Evolutionary conservation across 2,888 invertebrate genomes (phyloP).

Genomic region (Ectemnius continuus): DNA sequence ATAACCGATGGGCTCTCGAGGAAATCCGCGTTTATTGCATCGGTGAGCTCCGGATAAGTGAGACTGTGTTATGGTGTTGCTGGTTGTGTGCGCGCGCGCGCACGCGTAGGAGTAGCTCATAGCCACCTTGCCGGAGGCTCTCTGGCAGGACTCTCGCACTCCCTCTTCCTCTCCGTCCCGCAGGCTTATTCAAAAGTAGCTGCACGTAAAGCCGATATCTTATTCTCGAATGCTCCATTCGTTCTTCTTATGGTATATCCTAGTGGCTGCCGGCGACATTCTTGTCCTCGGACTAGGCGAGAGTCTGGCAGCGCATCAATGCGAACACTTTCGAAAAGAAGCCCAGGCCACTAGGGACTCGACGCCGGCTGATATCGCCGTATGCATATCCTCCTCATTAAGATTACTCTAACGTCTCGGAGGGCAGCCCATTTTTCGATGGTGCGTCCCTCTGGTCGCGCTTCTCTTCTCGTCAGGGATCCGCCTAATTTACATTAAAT

Average conservation of each 20-base stretch:
- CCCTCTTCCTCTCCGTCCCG: neutral
- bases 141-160: conserved; percentile 28
- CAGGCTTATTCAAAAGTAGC: conserved; percentile 62
- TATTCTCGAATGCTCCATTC: conserved; percentile 76
- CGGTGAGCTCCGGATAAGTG: conserved; percentile 1
- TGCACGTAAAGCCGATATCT: conserved; percentile 75
- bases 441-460: neutral
- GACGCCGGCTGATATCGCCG: neutral
- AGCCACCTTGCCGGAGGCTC: conserved; percentile 61
- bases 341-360: neutral
- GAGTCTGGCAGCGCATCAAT: conserved; percentile 25
- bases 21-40: conserved; percentile 16
- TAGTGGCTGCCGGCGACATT: conserved; percentile 69
- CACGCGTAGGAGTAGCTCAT: conserved; percentile 52
- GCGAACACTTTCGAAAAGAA: conserved; percentile 27
- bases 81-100: conserved; percentile 39
- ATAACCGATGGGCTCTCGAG: conserved; percentile 37
- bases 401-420: neutral
- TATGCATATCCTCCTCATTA: neutral
- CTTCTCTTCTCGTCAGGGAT: too few relatives aligned
- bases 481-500: too few relatives aligned
- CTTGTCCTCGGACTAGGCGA: conserved; percentile 73
- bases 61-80: conserved; percentile 21
- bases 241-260: conserved; percentile 72
- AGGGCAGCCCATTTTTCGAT: neutral